Evolutionary conservation across 2,797 vertebrate species (phyloP), one percentile per base, ranked within the genome.

Genomic region (Lithobates sylvaticus): DNA sequence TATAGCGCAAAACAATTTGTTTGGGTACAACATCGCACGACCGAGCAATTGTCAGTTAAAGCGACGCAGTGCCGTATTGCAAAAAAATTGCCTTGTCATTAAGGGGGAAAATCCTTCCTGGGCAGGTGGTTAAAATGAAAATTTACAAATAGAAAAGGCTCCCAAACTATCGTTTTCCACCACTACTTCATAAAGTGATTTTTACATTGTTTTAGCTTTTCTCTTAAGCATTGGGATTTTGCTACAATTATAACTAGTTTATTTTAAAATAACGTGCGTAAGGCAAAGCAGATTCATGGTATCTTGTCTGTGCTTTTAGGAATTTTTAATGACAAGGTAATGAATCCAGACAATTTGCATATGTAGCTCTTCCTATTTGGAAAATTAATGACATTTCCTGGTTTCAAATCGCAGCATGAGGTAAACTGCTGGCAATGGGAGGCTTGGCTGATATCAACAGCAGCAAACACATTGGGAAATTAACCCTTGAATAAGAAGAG

Each of bases 321-420:
- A 71, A 81, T 72, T 39, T 26, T 93, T 81, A 72, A 61, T 74
- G 69, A 44, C 50, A 18, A 94, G 90, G 93, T 91, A 91, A 93
- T 92, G 91, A 93, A 93, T 92, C 94, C 91, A 93, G 95, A 96
- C 94, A 95, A 94, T 96, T 96, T 96, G 95, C 97, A 97, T 98
- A 98, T 97, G 97, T 94, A 92, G 94, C 95, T 95, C 92, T 93
- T 95, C 94, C 92, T 94, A 95, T 95, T 96, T 94, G 94, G 95
- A 94, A 94, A 95, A 96, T 96, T 96, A 96, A 96, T 96, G 95
- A 94, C 95, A 95, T 96, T 96, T 95, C 93, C 94, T 94, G 93
- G 96, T 94, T 93, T 93, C 95, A 95, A 89, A 92, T 94, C 96
- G 95, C 97, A 98, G 97, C 97, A 94, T 96, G 97, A 95, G 96